Percentiles rank a stretch among this genome's conserved stretches.
These are phyloP conservation scores for Pipistrellus pygmaeus DNA, from an alignment of 2,797 vertebrate genomes.

Conservation along the genomic window DNA sequence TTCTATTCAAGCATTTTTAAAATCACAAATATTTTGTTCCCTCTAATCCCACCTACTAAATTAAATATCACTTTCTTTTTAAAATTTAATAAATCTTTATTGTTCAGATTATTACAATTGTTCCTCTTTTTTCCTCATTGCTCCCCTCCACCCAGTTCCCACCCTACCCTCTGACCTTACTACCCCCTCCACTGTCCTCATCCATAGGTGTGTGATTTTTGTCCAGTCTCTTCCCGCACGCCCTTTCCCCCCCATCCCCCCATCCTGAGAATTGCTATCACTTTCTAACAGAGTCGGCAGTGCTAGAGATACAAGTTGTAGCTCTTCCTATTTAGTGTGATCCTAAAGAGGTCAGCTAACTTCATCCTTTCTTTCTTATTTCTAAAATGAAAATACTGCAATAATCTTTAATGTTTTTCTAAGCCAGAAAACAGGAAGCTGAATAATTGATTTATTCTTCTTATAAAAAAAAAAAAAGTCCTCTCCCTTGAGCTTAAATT, in stretches of 20 bases:
- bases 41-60: not conserved
- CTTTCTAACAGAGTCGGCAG: not conserved
- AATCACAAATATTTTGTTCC: not conserved
- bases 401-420: conserved; percentile 49
- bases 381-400: conserved; percentile 50
- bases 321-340: not conserved
- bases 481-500: conserved; percentile 51
- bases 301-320: not conserved
- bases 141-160: too few relatives aligned
- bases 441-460: conserved; percentile 43
- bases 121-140: too few relatives aligned
- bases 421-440: conserved; percentile 51
- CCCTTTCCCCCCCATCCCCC: too few relatives aligned
- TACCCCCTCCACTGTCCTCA: too few relatives aligned
- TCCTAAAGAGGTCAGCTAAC: not conserved
- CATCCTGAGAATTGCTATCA: not conserved
- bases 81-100: too few relatives aligned
- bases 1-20: not conserved
- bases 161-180: too few relatives aligned
- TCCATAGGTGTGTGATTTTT: too few relatives aligned
- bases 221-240: too few relatives aligned
- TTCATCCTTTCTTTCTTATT: not conserved
- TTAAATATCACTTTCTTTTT: not conserved
- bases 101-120: too few relatives aligned
- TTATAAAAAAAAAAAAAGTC: conserved; percentile 58